Evolutionary conservation across 1,140 invertebrate species (phyloP), one percentile per base, ranked within the genome.

Genomic region (Leptinotarsa lineolata): DNA sequence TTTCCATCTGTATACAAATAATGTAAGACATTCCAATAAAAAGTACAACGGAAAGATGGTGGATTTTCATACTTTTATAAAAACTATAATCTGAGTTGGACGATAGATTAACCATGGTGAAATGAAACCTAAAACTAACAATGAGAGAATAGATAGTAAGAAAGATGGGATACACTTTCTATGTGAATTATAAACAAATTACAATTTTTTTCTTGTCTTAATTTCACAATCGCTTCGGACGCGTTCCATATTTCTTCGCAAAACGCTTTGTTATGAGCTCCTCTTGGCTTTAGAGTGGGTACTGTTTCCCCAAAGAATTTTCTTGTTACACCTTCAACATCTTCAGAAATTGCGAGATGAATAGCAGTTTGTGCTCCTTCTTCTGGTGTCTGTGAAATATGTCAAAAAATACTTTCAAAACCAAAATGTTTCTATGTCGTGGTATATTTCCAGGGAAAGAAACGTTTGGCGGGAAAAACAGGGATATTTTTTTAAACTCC

Each of bases 361-460:
- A 77, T 46, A 13, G 67, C 24, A 30, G 76, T 77, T 68, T 76
- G 76, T 22, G 73, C 76, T 11, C 76, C 73, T 48, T 77, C 70
- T 61, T 77, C 76, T 12, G 73, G 4, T 4, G 66, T 70, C 73
- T 76, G 61, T 21, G 61, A 71, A 84, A 84, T 79, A 22, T 85
- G 74, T 70, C 86, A 60, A 84, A 78, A 67, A 72, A 81, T 4
- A 6, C 54, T 80, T 68, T 84, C 83, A 22, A 78, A 83, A 45
- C 79, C 69, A 75, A 83, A 88, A 69, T 82, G 86, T 80, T 60
- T 88, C 83, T 64, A 86, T 76, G 71, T 82, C 82, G 13, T 83
- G 83, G 4, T 81, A 70, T 3, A 84, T 85, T 74, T 84, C 83
- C 70, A 86, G 85, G 46, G 87, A 65, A 39, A 39, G 8, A 39